These are phyloP conservation scores for Luscinia luscinia DNA, from an alignment of 2,797 vertebrate species.

Conservation along the genomic window DNA sequence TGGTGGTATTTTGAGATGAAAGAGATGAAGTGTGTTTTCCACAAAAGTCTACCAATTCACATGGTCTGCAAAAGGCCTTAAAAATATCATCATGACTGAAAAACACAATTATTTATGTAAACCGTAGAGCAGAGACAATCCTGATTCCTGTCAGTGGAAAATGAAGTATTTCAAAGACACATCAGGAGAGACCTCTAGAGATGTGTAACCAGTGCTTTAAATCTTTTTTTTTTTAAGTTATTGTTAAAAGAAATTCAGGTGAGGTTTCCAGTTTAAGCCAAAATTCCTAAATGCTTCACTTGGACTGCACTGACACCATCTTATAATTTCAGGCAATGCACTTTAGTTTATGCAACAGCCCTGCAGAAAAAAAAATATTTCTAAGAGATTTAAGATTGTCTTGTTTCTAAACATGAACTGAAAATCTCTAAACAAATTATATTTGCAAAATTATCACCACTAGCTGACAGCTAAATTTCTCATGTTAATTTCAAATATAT, in stretches of 20 bases:
- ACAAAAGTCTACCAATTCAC: neutral
- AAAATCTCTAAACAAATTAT: conserved; percentile 20
- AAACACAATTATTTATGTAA: neutral
- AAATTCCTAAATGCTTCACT: neutral
- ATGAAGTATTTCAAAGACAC: neutral
- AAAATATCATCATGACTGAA: neutral
- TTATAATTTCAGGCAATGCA: rapidly evolving
- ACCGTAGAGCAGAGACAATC: neutral
- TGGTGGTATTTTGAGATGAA: neutral
- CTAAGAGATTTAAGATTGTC: neutral
- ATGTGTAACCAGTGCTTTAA: neutral
- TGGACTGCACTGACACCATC: neutral
- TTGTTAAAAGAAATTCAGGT: neutral
- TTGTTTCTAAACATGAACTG: neutral
- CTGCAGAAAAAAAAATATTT: neutral
- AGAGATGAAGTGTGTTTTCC: conserved; percentile 9
- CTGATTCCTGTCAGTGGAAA: neutral
- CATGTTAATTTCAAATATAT: neutral
- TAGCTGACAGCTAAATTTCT: conserved; percentile 11
- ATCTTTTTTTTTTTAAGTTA: neutral
- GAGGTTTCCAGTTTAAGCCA: neutral
- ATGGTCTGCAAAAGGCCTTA: neutral
- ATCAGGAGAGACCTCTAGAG: neutral
- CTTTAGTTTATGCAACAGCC: neutral
- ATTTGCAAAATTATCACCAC: conserved; percentile 27